Base-by-base conservation (phyloP, 2,113 vertebrate species). In the Psilopsiagon aurifrons region DNA sequence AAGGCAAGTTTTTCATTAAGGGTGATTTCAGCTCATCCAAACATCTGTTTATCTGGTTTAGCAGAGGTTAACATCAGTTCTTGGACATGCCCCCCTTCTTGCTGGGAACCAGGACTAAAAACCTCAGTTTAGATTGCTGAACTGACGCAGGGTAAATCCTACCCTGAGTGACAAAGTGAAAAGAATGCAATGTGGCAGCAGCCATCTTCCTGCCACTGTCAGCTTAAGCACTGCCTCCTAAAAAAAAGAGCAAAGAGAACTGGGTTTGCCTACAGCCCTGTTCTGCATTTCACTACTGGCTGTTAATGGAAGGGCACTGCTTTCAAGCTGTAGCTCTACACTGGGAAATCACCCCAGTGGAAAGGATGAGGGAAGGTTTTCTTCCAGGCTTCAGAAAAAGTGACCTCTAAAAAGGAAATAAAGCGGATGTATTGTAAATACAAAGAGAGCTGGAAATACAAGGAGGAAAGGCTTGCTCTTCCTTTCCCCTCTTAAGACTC, bases 331-430 rank as follows among this genome's bases (percentile, higher is more conserved):
- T 0, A n/a, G 6, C 11, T 75, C 59, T 39, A 66, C 35, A 41
- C 27, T 20, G 23, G 27, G 55, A 76, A 10, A 82, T n/a, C 44
- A 54, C 31, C 31, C 77, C 78, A 46, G 13, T 28, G 20, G 52
- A 71, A 82, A 63, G n/a, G n/a, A 71, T 27, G 28, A 3, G 20
- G 29, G 8, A 79, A 4, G 12, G 11, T 52, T 51, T 81, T 24
- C 62, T 59, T 71, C 20, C 4, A 29, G 35, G 67, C 33, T 76
- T 73, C 63, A 64, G 52, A 54, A 73, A 76, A 85, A 75, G 44
- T 12, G 1, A 62, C 41, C 14, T 52, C 20, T 39, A 29, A 44
- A 84, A 59, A 70, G 8, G 6, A 52, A 77, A n/a, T 0, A 0
- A 37, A 39, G 13, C 41, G 33, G 11, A 70, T 28, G 8, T 10